Evolutionary conservation across 2,113 vertebrate species (phyloP).

Genomic region (Rostratula benghalensis): DNA sequence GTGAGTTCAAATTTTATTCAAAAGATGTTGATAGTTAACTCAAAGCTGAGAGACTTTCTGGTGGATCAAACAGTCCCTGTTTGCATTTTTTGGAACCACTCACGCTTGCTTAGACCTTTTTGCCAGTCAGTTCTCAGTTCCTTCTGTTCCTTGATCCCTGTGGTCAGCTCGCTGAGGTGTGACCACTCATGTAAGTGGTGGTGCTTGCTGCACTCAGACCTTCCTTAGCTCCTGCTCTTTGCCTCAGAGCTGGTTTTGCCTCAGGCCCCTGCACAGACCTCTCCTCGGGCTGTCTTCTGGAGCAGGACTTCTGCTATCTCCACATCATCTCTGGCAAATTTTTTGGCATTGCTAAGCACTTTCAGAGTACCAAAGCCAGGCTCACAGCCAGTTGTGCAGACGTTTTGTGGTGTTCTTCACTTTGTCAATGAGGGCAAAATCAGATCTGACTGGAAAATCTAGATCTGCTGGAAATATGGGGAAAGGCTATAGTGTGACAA

Average conservation of each 20-base stretch:
- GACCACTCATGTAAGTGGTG: background rate
- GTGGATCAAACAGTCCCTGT: background rate
- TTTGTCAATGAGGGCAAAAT: background rate
- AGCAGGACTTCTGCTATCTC: background rate
- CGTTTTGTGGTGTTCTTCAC: background rate
- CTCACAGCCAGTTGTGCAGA: background rate
- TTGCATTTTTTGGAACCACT: background rate
- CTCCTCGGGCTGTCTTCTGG: background rate
- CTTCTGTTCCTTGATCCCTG: background rate
- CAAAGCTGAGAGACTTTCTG: background rate
- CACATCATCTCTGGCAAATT: background rate
- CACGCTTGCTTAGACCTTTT: background rate
- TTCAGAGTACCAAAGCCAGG: background rate
- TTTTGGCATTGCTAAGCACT: background rate
- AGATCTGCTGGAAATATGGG: background rate
- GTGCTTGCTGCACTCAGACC: background rate
- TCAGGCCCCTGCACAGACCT: background rate
- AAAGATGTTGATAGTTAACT: background rate
- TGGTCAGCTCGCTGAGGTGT: background rate
- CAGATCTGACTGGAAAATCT: background rate
- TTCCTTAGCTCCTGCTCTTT: background rate
- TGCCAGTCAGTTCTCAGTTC: background rate
- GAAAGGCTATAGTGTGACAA: background rate
- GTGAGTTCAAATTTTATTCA: background rate
- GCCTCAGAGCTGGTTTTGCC: background rate